Evolutionary conservation across 2,797 vertebrate genomes (phyloP), one percentile per base, ranked within the genome.

Genomic region (Channa striata): DNA sequence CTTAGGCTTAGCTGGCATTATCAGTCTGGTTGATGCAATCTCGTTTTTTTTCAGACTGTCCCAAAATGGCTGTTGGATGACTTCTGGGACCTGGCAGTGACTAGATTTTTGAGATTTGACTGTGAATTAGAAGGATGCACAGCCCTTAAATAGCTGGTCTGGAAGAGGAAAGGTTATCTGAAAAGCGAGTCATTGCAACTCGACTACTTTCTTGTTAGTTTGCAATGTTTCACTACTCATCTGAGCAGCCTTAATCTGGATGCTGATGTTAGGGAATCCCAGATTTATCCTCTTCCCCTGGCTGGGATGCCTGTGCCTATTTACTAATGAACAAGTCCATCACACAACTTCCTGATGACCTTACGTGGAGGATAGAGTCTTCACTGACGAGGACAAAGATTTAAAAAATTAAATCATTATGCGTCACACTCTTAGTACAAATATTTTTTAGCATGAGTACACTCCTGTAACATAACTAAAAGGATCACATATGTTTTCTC

Each of bases 21-120:
- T 89, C 79, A 85, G 70, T 59, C 51, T 74, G 59, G 72, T 84
- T 90, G 88, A 91, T 91, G 74, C 71, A 88, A 90, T 92, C 84
- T 76, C 76, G n/a, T n/a, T 84, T 85, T 83, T 74, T 87, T 81
- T 48, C 73, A 85, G 61, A 81, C 77, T 75, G 64, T 50, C 64
- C 64, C 33, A 65, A 87, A 88, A 87, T 76, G 76, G 72, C 72
- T 58, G 70, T 20, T 43, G 61, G 62, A 77, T 68, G 66, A 79
- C 74, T 80, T 83, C 49, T 53, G 66, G 72, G 71, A 75, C 37
- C 63, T 70, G 40, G 51, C 61, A 46, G 37, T 65, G 77, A 82
- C 61, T 11, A 68, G 74, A 83, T 86, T 79, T n/a, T 80, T 49
- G 1, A 74, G 68, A 78, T 88, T 83, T 87, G 53, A 78, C 69